A percentile compares a stretch with the other conserved stretches of the same genome.
phyloP scores from a whole-genome alignment of 2,797 vertebrate genomes.

The Lacerta viridis region DNA sequence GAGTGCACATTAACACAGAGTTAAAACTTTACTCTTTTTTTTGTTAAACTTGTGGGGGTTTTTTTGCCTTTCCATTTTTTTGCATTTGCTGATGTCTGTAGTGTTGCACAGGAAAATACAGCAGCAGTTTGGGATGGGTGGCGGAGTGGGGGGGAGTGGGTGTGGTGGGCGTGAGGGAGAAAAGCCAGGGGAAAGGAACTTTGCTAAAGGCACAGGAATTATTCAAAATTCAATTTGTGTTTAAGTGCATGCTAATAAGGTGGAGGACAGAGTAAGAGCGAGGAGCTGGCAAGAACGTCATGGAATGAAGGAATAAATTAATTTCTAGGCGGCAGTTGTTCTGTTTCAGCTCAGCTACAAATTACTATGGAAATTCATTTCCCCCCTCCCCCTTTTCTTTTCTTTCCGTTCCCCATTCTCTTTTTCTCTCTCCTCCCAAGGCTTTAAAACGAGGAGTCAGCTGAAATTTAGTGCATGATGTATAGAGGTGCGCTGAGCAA shows the following conservation, averaged over 20 bases:
- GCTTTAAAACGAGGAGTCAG: constrained; percentile 49
- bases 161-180: background rate
- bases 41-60: background rate
- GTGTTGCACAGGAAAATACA: background rate
- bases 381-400: constrained; percentile 17
- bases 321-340: constrained; percentile 32
- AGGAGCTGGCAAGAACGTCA: fast-evolving
- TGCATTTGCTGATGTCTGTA: background rate
- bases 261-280: background rate
- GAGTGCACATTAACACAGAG: background rate
- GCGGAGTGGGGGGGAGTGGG: background rate
- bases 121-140: fast-evolving
- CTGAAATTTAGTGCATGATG: constrained; percentile 45
- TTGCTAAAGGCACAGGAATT: background rate
- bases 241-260: background rate
- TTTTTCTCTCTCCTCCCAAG: fast-evolving
- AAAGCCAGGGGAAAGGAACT: background rate
- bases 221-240: background rate
- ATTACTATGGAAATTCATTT: constrained; percentile 69
- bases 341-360: constrained; percentile 51
- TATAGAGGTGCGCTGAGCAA: background rate
- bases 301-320: constrained; percentile 40
- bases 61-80: background rate
- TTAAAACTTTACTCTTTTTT: constrained; percentile 17
- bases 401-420: background rate